phyloP scores from a whole-genome alignment of 1,140 invertebrate genomes.

The Scaptomyza graminum region DNA sequence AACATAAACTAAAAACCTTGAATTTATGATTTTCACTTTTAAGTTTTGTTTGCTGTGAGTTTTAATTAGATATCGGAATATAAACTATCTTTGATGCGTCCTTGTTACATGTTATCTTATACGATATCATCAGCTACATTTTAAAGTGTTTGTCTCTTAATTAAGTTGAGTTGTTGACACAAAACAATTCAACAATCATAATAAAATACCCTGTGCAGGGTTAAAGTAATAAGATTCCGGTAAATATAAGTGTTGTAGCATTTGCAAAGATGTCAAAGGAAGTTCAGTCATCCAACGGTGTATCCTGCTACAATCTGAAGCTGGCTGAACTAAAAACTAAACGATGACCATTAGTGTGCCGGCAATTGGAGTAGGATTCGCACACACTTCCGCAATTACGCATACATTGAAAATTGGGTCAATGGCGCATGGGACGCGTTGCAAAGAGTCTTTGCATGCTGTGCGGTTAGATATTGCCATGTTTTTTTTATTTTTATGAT shows the following conservation, averaged over 20 bases:
- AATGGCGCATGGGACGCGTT: conserved; percentile 60
- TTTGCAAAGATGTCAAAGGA: neutral
- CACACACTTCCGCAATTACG: conserved; percentile 19
- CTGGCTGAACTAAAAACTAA: neutral
- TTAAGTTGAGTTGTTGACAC: no score
- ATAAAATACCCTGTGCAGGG: neutral
- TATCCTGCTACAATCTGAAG: no score
- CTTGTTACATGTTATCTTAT: no score
- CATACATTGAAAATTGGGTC: conserved; percentile 56
- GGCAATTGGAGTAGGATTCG: neutral
- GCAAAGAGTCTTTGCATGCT: conserved; percentile 49
- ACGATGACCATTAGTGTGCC: neutral
- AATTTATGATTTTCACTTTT: neutral
- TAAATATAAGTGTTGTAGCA: neutral
- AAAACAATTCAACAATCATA: no score
- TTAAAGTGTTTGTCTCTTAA: no score
- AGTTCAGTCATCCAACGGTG: neutral
- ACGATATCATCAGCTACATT: no score
- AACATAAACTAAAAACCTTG: neutral
- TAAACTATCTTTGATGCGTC: neutral
- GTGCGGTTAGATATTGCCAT: conserved; percentile 46
- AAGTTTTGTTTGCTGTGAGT: neutral
- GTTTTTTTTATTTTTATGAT: conserved; percentile 41
- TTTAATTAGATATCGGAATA: neutral
- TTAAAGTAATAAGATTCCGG: neutral